Conservation (phyloP, 2,797 vertebrate species). For the Erethizon dorsatum region DNA sequence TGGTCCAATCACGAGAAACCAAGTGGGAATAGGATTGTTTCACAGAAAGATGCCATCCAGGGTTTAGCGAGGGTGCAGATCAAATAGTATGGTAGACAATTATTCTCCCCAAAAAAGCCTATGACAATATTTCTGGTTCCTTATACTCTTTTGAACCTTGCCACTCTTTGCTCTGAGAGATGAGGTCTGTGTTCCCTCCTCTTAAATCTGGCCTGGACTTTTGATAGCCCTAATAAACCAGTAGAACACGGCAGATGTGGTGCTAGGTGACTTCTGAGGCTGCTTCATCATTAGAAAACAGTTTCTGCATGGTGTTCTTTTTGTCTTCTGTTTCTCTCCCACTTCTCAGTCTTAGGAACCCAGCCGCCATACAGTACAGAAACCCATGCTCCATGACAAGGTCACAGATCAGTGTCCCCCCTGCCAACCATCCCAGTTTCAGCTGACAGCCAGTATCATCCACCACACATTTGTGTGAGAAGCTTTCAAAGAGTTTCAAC, state of each 20-base stretch:
- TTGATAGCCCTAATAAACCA: not conserved
- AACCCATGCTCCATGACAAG: not conserved
- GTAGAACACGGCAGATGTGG: not conserved
- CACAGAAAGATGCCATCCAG: conserved; percentile 4
- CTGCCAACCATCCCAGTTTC: not conserved
- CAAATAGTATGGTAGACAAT: not conserved
- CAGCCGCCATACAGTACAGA: not conserved
- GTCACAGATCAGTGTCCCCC: not conserved
- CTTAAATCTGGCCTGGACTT: conserved; percentile 16
- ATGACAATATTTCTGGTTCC: not conserved
- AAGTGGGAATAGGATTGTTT: not conserved
- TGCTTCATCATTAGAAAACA: not conserved
- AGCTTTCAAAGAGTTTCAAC: not conserved
- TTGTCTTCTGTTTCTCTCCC: not conserved
- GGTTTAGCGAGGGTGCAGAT: not conserved
- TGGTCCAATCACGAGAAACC: not conserved
- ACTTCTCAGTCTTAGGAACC: not conserved
- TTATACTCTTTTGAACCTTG: not conserved
- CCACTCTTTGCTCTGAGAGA: not conserved
- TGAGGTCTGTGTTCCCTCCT: not conserved
- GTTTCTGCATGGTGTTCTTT: not conserved
- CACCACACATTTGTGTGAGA: not conserved
- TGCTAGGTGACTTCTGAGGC: not conserved
- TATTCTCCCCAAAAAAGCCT: not conserved
- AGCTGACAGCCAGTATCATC: not conserved